Evolutionary conservation across 2,113 vertebrate genomes (phyloP), one percentile per base, ranked within the genome.

Genomic region (Chitala chitala): DNA sequence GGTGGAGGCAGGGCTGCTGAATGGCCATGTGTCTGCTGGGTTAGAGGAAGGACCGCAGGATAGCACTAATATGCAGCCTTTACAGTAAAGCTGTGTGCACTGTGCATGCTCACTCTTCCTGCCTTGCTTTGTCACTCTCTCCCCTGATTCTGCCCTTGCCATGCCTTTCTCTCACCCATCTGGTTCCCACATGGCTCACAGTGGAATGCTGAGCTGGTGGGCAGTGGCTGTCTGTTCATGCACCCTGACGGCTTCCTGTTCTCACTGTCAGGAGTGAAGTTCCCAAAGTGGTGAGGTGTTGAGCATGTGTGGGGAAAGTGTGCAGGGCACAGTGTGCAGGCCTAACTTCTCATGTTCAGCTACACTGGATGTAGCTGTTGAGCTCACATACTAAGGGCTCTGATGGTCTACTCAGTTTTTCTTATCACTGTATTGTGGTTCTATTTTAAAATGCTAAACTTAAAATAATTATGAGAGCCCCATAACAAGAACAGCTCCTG

Each of bases 181-280:
- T 46, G 42, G 64, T 46, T 68, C 64, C 40, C 40, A 68, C 40
- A 46, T 12, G 38, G 64, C 24, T 42, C 26, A 29, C 22, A n/a
- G n/a, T 26, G 40, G 64, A 68, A 68, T 68, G 64, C 40, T 7
- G n/a, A n/a, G 44, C 42, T 46, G 64, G n/a, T 68, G 64, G 24
- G 58, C 33, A 12, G n/a, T 29, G n/a, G 22, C 42, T 44, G n/a
- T 42, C 40, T 38, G 20, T 38, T 68, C 1, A 3, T 68, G 64
- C 44, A 46, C 42, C 40, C 5, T 29, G 22, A 10, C 2, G 40
- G 59, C 31, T 36, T 63, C 38, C 59, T 33, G 59, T 33, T 63
- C 59, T 10, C 17, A 33, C 20, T 63, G 15, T 13, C 26, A 17
- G 59, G 59, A 63, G 59, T 1, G 29, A 20, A 29, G n/a, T 3